phyloP scores from a whole-genome alignment of 2,113 vertebrate species.

The Capreolus pygargus region DNA sequence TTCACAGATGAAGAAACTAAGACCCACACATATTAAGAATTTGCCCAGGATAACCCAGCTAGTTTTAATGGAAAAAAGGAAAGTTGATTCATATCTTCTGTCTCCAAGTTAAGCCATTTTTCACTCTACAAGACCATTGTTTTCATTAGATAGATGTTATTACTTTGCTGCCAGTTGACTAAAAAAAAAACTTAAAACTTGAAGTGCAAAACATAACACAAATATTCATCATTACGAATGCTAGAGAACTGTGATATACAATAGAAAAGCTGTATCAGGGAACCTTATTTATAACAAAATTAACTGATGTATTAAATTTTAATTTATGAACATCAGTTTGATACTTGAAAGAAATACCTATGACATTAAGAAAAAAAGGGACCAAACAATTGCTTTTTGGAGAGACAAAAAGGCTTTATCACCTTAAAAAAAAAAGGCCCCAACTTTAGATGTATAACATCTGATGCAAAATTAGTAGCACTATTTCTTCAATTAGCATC shows the following conservation, averaged over 20 bases:
- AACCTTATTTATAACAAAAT: conserved; percentile 18
- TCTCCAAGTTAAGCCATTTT: not conserved
- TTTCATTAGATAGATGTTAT: not conserved
- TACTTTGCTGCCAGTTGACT: not conserved
- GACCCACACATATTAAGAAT: not conserved
- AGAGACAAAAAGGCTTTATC: not conserved
- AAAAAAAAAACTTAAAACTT: not conserved
- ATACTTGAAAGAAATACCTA: not conserved
- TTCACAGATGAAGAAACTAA: not conserved
- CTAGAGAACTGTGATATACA: not conserved
- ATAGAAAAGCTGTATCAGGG: not conserved
- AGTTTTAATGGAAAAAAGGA: not conserved
- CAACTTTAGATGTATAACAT: not conserved
- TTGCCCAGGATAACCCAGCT: not conserved
- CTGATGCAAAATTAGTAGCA: not conserved
- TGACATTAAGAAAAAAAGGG: not conserved
- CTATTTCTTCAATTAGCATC: not conserved
- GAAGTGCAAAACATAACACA: not conserved
- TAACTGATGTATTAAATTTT: not conserved
- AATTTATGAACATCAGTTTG: not conserved
- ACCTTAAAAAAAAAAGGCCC: not conserved
- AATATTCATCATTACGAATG: not conserved
- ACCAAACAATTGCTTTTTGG: not conserved
- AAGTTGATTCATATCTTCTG: not conserved
- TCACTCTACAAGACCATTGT: not conserved